Base-by-base conservation (phyloP, 2,797 vertebrate genomes). In the Crypturellus tataupa region DNA sequence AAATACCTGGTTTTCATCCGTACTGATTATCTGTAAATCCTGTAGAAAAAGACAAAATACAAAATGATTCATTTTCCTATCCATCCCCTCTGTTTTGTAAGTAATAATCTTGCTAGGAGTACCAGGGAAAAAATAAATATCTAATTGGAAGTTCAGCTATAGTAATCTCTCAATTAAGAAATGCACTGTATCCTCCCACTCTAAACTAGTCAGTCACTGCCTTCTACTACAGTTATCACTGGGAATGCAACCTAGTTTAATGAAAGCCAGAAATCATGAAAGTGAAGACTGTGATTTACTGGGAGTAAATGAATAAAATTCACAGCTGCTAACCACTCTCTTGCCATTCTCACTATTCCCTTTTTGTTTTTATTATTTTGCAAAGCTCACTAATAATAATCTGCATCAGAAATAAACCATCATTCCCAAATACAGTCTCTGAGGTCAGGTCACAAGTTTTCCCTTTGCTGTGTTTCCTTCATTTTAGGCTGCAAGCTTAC, bases 11-110 rank as follows among this genome's bases (percentile, higher is more conserved):
- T 97, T 98, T 97, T 99, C 99, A 20, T 99, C 99, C 1, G 99
- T 99, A 85, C 99, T 99, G 97, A 99, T 98, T 78, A 99, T 98
- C 97, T 99, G 99, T 87, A 99, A 98, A 76, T 99, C 99, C 99
- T 99, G 93, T 2, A 72, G 20, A 16, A 85, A 90, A 86, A 81
- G 47, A 49, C 3, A 39, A 59, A 47, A 64, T 19, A 37, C 0
- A 49, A 42, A 68, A 69, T 58, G 2, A 69, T 5, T 44, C 2
- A 12, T 37, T 87, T 77, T 83, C 10, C 25, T 19, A 69, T 51
- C 0, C 39, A 69, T 51, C 0, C 39, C 63, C 90, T 71, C 17
- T 84, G 21, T 73, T 46, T 68, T n/a, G 80, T 11, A 78, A 83
- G 19, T 12, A 65, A 1, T 21, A 80, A 69, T 2, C 31, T 47